phyloP scores from a whole-genome alignment of 2,113 vertebrate species.

The Embiotoca jacksoni region DNA sequence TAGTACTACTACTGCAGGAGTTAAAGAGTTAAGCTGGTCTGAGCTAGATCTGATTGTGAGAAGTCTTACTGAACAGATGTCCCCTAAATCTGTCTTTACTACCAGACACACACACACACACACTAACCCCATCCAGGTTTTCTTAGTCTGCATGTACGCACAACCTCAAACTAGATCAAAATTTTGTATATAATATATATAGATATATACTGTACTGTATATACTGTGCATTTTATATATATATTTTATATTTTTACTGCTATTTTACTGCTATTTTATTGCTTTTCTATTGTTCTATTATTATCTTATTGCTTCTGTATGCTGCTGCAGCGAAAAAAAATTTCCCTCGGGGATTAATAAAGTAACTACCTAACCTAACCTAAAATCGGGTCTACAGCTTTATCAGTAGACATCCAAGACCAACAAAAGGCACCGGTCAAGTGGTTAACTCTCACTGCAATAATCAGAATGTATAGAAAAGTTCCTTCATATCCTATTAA shows the following conservation, averaged over 20 bases:
- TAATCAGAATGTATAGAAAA: neutral
- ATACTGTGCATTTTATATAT: no score
- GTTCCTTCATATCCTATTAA: no score
- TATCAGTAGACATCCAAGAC: neutral
- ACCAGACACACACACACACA: constrained; percentile 8
- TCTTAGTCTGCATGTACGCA: neutral
- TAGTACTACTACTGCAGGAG: constrained; percentile 30
- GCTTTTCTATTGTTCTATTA: no score
- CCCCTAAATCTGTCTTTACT: constrained; percentile 63
- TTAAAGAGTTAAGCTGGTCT: constrained; percentile 77
- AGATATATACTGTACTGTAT: no score
- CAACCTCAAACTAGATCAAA: neutral
- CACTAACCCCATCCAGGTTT: neutral
- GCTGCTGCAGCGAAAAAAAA: no score
- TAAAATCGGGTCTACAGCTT: neutral
- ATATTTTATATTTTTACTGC: no score
- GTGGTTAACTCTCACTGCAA: neutral
- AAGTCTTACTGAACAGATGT: constrained; percentile 72
- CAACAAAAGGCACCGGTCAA: neutral
- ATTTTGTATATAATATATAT: no score
- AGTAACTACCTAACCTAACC: no score
- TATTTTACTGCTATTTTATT: no score
- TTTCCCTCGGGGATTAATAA: no score
- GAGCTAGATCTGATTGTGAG: constrained; percentile 60
- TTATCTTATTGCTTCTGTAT: no score